Base-by-base conservation (phyloP, 2,888 invertebrate species). In the Eumerus sabulonum region DNA sequence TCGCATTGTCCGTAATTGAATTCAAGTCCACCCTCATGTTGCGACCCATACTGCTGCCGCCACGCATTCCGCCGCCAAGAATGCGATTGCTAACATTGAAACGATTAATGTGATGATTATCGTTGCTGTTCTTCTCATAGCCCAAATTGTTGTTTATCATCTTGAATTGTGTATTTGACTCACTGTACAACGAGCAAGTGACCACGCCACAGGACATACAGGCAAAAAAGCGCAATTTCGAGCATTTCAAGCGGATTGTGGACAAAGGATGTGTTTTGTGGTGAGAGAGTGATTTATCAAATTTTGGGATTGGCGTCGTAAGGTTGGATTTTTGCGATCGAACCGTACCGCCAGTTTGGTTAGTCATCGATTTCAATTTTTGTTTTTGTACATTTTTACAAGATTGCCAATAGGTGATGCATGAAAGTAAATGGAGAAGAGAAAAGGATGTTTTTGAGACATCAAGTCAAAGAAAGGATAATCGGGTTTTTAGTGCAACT, bases 71-170 rank as follows among this genome's bases (percentile, higher is more conserved):
- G 40, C 73, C 73, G 12, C 76, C 76, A 59, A 27, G 27, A 62
- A 35, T 63, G 13, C 38, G 27, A 27, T 27, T 47, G 42, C 60
- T 51, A 67, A 74, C 79, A 79, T 79, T 79, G 60, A 79, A 79
- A 82, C 82, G 82, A 82, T 76, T 76, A 76, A 70, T 76, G 72
- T 62, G 47, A 66, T 87, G 86, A 18, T 87, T 86, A 84, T 87
- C 86, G 79, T 87, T 87, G 73, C 84, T 85, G 83, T 85, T 86
- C 83, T 84, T 86, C 81, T 86, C 86, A 73, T 85, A 86, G 82
- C 87, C 86, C 84, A 87, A 85, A 85, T 87, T 87, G 85, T 87
- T 87, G 87, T 86, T 87, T 83, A 87, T 86, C 87, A 87, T 87
- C 85, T 85, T 84, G 82, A 73, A 57, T 47, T 7, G 27, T 27